These are phyloP conservation scores for Poecilia gillii DNA, from an alignment of 2,797 vertebrate species.

Conservation along the genomic window DNA sequence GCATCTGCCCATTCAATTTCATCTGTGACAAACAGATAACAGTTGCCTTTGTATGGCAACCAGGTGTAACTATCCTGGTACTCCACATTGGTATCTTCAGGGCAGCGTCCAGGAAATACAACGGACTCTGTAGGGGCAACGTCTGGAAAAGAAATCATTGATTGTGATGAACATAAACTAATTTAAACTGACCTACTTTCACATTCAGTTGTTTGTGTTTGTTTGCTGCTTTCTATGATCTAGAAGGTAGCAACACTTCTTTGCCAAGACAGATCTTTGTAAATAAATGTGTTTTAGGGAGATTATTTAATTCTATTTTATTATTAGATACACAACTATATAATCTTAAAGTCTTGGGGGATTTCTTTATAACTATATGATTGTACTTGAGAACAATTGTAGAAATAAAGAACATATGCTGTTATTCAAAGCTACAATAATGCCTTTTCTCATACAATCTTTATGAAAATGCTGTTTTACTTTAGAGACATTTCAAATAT, in stretches of 20 bases:
- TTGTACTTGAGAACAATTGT: too few species aligned
- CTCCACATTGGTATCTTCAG: constrained; percentile 63
- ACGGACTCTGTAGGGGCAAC: constrained; percentile 82
- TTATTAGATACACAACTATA: too few species aligned
- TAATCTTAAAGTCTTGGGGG: neutral
- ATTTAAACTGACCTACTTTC: neutral
- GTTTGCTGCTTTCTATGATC: neutral
- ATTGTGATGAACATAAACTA: neutral
- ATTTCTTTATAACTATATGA: neutral
- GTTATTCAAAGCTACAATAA: neutral
- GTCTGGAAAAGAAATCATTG: constrained; percentile 72
- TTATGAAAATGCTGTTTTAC: neutral
- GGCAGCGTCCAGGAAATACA: constrained; percentile 85
- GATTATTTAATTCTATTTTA: neutral
- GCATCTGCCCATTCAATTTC: constrained; percentile 85
- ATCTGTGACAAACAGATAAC: constrained; percentile 86
- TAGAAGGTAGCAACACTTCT: neutral
- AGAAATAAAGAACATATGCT: neutral
- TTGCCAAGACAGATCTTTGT: neutral
- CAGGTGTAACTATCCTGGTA: constrained; percentile 71
- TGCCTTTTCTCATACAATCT: neutral
- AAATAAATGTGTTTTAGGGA: neutral
- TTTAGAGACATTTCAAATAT: too few species aligned
- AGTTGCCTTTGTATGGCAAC: constrained; percentile 87
- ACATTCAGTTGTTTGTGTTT: neutral